Evolutionary conservation across 2,113 vertebrate genomes (phyloP).

Genomic region (Osmerus mordax): DNA sequence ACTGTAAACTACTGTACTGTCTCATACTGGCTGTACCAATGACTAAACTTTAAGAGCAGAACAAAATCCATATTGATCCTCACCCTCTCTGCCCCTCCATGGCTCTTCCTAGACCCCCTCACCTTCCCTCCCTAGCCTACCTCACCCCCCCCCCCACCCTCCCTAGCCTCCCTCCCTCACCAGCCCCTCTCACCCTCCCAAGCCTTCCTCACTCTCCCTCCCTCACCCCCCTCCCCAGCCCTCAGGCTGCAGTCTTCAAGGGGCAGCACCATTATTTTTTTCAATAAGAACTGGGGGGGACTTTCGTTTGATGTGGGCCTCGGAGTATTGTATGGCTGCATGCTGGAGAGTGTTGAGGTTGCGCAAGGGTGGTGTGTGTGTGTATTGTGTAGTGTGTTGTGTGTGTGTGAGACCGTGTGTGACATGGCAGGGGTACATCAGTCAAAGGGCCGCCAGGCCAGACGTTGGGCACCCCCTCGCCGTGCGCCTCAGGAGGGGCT

Average conservation of each 20-base stretch:
- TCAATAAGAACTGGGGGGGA: constrained; percentile 61
- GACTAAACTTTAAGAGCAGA: no score
- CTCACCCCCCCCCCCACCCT: no score
- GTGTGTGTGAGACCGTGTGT: constrained; percentile 47
- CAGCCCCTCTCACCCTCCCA: no score
- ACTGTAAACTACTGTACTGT: no score
- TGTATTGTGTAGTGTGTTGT: constrained; percentile 43
- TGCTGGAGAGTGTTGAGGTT: constrained; percentile 66
- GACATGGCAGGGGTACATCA: constrained; percentile 77
- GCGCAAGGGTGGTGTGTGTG: constrained; percentile 51
- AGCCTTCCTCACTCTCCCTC: no score
- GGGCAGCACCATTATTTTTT: constrained; percentile 65
- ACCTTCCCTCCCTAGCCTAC: no score
- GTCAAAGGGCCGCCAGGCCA: constrained; percentile 75
- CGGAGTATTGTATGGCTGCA: constrained; percentile 64
- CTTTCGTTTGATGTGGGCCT: constrained; percentile 72
- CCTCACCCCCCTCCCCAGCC: constrained; percentile 47
- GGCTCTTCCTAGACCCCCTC: no score
- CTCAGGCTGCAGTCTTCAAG: constrained; percentile 61
- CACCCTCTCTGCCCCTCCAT: no score
- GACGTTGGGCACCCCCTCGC: constrained; percentile 77
- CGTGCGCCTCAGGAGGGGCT: constrained; percentile 73
- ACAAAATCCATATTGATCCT: no score
- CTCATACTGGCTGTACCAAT: no score
- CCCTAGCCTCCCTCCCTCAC: no score